Evolutionary conservation across 2,113 vertebrate genomes (phyloP).

Genomic region (Apteryx owenii): DNA sequence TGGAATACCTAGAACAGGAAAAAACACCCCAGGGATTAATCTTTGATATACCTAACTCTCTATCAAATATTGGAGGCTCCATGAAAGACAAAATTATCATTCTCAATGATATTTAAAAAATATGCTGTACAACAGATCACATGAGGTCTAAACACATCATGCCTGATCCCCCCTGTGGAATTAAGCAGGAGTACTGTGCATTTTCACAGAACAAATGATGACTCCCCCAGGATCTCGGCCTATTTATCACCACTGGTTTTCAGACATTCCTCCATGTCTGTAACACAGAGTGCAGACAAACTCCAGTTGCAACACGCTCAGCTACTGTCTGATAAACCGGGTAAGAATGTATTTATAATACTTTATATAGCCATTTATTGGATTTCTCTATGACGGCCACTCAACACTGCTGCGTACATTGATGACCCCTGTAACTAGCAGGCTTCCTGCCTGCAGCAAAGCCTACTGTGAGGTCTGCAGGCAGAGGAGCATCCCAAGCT

Average conservation of each 20-base stretch:
- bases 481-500: no score
- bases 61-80: background rate
- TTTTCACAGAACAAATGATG: no score
- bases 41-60: background rate
- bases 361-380: no score
- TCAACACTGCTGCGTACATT: no score
- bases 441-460: no score
- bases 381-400: no score
- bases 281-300: background rate
- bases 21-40: background rate
- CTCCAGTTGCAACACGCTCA: background rate
- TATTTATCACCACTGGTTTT: no score
- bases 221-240: background rate
- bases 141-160: background rate
- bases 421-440: no score
- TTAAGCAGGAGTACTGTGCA: background rate
- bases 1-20: background rate
- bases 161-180: background rate
- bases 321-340: no score
- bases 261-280: background rate
- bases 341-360: no score
- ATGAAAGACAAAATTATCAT: background rate
- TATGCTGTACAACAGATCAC: background rate
- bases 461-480: no score
- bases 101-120: no score